Conservation (phyloP, 2,888 invertebrate genomes). For the Clitarchus hookeri region DNA sequence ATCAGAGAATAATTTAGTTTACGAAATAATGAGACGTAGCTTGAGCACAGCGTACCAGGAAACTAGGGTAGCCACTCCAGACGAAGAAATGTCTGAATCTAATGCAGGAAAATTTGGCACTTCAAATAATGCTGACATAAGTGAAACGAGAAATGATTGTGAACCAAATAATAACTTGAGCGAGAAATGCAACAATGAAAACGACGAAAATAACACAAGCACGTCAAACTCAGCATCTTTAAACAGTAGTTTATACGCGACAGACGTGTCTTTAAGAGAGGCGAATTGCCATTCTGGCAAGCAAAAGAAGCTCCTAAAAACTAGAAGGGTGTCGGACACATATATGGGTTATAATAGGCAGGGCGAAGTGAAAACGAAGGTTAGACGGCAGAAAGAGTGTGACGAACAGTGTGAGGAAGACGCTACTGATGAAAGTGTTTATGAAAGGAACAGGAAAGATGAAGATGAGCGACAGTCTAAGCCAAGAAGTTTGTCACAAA, state of each 20-base stretch:
- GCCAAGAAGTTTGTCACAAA: background rate
- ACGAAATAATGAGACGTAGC: too few species aligned
- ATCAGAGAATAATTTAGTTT: too few species aligned
- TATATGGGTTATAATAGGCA: slow-evolving; percentile 45
- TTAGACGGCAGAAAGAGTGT: slow-evolving; percentile 32
- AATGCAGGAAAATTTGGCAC: too few species aligned
- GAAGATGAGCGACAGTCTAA: background rate
- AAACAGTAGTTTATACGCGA: background rate
- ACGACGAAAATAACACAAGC: too few species aligned
- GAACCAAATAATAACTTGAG: background rate
- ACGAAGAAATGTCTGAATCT: background rate
- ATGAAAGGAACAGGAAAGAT: background rate
- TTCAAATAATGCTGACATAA: background rate
- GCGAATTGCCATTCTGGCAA: background rate
- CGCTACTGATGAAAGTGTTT: background rate
- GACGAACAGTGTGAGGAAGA: slow-evolving; percentile 24
- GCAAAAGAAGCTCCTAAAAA: slow-evolving; percentile 48
- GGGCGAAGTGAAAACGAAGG: slow-evolving; percentile 42
- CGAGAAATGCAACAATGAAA: background rate
- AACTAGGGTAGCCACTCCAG: background rate
- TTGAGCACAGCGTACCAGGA: background rate
- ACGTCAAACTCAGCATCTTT: background rate
- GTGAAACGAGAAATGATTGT: background rate
- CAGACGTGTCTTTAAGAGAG: slow-evolving; percentile 17
- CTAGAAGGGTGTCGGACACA: slow-evolving; percentile 48